phyloP scores from a whole-genome alignment of 2,888 invertebrate species.

The Allolobophora icterica region DNA sequence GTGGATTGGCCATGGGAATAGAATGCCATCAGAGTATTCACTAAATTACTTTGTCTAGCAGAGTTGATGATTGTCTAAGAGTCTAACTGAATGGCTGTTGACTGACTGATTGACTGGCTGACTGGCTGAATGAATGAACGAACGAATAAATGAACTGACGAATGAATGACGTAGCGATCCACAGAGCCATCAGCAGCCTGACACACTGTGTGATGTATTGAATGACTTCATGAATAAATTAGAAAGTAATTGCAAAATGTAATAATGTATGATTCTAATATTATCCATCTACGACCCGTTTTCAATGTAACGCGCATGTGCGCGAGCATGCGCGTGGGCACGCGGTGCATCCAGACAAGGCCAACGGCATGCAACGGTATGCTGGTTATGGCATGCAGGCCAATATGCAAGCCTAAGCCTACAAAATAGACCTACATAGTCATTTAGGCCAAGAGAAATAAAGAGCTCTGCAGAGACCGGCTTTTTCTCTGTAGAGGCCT shows the following conservation, averaged over 20 bases:
- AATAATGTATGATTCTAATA: background rate
- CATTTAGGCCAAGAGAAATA: background rate
- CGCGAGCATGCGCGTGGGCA: background rate
- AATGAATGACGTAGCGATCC: background rate
- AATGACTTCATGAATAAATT: background rate
- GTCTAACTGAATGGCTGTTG: background rate
- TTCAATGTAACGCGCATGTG: background rate
- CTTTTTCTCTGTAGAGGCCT: background rate
- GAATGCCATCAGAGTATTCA: no score
- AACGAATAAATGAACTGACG: no score
- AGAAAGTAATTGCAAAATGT: background rate
- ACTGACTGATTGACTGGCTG: background rate
- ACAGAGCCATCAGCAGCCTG: background rate
- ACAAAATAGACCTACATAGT: background rate
- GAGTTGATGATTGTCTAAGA: background rate
- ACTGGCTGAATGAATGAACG: background rate
- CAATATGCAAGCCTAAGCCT: background rate
- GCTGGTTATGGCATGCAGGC: no score
- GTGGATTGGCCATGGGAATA: no score
- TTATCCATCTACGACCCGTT: background rate
- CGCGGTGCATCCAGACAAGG: background rate
- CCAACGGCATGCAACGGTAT: background rate
- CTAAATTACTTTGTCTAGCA: no score
- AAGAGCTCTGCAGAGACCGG: background rate
- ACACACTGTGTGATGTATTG: background rate